Evolutionary conservation across 2,888 invertebrate species (phyloP), one percentile per base, ranked within the genome.

Genomic region (Thyatira batis): DNA sequence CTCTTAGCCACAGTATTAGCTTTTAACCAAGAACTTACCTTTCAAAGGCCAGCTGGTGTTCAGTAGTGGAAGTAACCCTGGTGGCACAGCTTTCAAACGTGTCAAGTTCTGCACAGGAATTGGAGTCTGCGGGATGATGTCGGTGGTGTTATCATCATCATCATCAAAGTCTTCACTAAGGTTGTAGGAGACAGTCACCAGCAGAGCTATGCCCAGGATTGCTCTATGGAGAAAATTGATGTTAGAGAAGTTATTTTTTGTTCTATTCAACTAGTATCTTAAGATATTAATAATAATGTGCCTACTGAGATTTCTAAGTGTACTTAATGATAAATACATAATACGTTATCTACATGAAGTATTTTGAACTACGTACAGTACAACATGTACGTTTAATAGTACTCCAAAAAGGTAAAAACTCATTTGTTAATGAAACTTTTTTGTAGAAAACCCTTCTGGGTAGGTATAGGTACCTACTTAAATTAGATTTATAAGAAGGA

Each of bases 151-250:
- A 53, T 60, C 73, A 49, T 73, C 73, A 13, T 74, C 73, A 43
- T 67, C 60, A 25, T 63, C 69, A n/a, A 70, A 49, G 20, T 71
- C 70, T 5, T 73, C 63, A 33, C 76, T 82, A 33, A 92, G 73
- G 67, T 88, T 88, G 78, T 93, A 94, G 3, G 93, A 93, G 4
- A 94, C 79, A 0, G 93, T 89, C 44, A 93, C 89, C 43, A 94
- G 82, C 11, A 94, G 68, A 0, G 90, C 86, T 63, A 93, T 84
- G 3, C 88, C 82, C 33, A 94, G 89, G 3, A 93, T 65, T n/a
- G 88, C 78, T 63, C 94, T 94, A 84, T 11, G 75, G 45, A 45
- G 17, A 1, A 25, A 1, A 45, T 17, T 39, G 2, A 4, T 33
- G 5, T 45, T 13, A 43, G n/a, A 45, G 20, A 21, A 17, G 27